A percentile compares a stretch with the other conserved stretches of the same genome.
phyloP scores from a whole-genome alignment of 2,113 vertebrate genomes.

The Oxyura jamaicensis region DNA sequence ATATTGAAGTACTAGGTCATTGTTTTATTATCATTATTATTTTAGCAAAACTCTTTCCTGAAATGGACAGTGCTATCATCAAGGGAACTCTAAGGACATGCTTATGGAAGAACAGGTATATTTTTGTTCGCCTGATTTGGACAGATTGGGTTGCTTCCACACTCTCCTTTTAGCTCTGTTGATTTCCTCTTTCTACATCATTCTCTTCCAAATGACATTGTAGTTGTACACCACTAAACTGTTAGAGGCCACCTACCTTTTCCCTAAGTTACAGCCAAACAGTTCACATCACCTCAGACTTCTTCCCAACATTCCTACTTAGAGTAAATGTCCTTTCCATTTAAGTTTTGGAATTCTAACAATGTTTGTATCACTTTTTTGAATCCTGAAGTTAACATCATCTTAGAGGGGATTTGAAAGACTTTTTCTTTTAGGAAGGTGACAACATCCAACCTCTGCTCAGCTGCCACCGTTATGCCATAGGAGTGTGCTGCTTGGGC shows the following conservation, averaged over 20 bases:
- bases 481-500: neutral
- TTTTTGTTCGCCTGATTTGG: neutral
- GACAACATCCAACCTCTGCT: neutral
- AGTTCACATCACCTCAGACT: neutral
- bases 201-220: neutral
- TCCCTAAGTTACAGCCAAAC: neutral
- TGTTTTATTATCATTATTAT: too few relatives aligned
- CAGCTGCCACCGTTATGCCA: too few relatives aligned
- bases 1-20: neutral
- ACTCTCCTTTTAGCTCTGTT: neutral
- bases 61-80: neutral
- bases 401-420: neutral
- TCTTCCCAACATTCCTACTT: neutral
- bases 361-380: neutral
- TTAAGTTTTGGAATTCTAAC: neutral
- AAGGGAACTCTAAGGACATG: neutral
- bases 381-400: neutral
- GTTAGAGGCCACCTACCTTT: neutral
- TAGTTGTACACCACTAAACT: neutral
- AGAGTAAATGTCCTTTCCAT: neutral
- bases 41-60: neutral
- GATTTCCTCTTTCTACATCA: neutral
- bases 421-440: neutral
- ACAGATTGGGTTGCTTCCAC: neutral
- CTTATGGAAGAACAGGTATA: neutral